Evolutionary conservation across 1,140 invertebrate genomes (phyloP).

Genomic region (Melanaphis sacchari): DNA sequence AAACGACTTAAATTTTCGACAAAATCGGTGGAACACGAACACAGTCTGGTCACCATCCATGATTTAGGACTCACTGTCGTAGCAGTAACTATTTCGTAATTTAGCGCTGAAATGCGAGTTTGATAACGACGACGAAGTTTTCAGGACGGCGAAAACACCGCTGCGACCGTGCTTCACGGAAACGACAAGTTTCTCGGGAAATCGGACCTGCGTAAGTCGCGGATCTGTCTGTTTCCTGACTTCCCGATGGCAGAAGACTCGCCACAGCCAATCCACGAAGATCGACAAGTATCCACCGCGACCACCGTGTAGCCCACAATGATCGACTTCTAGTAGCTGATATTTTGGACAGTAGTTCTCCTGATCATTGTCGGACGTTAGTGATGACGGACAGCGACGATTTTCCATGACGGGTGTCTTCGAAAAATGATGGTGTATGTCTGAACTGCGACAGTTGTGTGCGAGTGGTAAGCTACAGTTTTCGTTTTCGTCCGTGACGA

Average conservation of each 20-base stretch:
- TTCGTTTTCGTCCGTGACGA: too few species aligned
- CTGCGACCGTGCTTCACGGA: neutral
- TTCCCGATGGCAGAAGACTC: neutral
- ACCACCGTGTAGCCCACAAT: neutral
- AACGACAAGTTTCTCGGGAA: neutral
- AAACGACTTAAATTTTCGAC: neutral
- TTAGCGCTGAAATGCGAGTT: neutral
- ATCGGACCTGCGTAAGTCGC: neutral
- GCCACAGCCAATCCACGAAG: neutral
- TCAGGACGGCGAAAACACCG: neutral
- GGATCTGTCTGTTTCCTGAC: neutral
- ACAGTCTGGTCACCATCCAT: too few species aligned
- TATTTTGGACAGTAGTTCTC: neutral
- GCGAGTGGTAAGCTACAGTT: neutral
- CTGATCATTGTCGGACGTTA: neutral
- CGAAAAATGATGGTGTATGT: too few species aligned
- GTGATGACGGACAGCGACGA: neutral
- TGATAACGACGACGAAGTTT: neutral
- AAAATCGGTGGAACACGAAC: too few species aligned
- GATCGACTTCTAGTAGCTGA: neutral
- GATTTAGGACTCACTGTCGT: neutral
- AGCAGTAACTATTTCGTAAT: neutral
- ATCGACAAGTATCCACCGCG: neutral
- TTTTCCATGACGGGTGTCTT: neutral
- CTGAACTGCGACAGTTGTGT: too few species aligned